These are phyloP conservation scores for Heterodera carotae DNA, from an alignment of 1,140 invertebrate genomes.

Conservation along the genomic window DNA sequence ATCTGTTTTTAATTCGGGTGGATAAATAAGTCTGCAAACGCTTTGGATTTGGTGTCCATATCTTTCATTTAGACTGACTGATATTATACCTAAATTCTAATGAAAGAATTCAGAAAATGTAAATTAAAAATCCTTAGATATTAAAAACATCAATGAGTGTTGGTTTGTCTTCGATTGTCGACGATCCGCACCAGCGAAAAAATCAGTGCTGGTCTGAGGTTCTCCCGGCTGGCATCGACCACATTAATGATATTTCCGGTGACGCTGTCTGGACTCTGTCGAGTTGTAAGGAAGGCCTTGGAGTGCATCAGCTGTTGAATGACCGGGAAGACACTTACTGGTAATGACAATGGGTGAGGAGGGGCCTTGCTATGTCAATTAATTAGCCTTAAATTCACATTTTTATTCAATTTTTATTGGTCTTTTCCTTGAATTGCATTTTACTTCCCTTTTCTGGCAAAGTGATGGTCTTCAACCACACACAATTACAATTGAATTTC, in stretches of 20 bases:
- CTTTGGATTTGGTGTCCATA: too few species aligned
- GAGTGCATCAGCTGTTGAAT: conserved; percentile 91
- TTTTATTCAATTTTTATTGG: not conserved
- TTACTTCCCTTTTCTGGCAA: conserved; percentile 71
- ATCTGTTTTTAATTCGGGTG: not conserved
- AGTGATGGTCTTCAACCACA: conserved; percentile 97
- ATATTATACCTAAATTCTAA: too few species aligned
- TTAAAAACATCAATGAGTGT: not conserved
- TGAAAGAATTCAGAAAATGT: too few species aligned
- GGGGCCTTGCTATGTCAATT: not conserved
- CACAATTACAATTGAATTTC: conserved; percentile 95
- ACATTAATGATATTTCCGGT: conserved; percentile 86
- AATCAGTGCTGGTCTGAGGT: conserved; percentile 17
- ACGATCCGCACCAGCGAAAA: conserved; percentile 16
- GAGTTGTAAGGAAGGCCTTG: conserved; percentile 94
- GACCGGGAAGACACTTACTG: conserved; percentile 95
- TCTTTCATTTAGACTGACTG: too few species aligned
- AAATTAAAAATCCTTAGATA: too few species aligned
- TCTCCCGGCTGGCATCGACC: conserved; percentile 68
- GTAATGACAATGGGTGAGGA: conserved; percentile 66
- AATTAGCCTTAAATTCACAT: too few species aligned
- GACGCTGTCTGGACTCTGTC: conserved; percentile 97
- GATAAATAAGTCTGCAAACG: not conserved
- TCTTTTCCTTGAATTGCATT: not conserved
- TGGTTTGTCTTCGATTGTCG: not conserved